phyloP scores from a whole-genome alignment of 2,797 vertebrate genomes.

The Silurus lanzhouensis region DNA sequence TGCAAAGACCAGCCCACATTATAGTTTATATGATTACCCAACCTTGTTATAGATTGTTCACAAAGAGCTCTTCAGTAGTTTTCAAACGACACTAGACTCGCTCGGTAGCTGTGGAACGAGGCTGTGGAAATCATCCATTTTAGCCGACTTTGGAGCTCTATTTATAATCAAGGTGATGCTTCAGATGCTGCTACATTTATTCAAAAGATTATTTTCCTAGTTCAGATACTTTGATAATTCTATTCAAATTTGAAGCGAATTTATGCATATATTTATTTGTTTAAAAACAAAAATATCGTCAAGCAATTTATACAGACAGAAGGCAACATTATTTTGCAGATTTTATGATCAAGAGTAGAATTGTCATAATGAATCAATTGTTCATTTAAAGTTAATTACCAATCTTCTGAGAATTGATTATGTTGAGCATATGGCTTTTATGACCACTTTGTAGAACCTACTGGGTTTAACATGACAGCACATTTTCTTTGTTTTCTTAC shows the following conservation, averaged over 20 bases:
- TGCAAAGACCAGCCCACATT: neutral
- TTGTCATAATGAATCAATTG: neutral
- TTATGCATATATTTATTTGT: neutral
- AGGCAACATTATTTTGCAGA: neutral
- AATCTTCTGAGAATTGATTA: neutral
- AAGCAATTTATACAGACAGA: neutral
- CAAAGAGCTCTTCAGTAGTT: neutral
- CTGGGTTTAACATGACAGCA: neutral
- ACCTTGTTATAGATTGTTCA: neutral
- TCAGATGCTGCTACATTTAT: neutral
- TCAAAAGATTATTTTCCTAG: neutral
- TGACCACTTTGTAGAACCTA: neutral
- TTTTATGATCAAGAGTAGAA: neutral
- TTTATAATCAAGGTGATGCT: neutral
- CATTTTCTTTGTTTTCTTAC: neutral
- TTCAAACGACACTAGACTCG: neutral
- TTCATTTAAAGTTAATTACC: neutral
- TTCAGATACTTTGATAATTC: neutral
- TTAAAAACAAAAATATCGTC: neutral
- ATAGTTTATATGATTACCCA: neutral
- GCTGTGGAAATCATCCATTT: neutral
- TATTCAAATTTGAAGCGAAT: neutral
- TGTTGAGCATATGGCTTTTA: neutral
- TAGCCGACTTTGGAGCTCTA: neutral
- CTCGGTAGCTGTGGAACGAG: neutral